Evolutionary conservation across 2,888 invertebrate genomes (phyloP), one percentile per base, ranked within the genome.

Genomic region (Agonopterix subpropinquella): DNA sequence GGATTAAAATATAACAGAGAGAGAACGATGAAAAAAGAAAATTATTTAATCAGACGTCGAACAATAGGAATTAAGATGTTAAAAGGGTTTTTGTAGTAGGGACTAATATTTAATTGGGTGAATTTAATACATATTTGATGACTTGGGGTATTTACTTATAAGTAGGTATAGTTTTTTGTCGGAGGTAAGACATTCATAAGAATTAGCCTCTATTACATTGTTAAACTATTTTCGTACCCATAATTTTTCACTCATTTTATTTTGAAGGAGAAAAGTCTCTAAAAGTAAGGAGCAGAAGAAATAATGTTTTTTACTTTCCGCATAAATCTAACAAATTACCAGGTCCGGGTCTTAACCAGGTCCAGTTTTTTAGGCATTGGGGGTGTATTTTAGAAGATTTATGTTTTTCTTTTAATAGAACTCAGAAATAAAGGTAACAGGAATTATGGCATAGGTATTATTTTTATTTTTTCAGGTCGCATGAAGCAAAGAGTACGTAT

Each of bases 301-400:
- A 50, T 50, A 13, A 54, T 48, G 50, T 50, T 46, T 43, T 43
- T 15, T 51, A 43, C 49, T 51, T 52, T 42, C 36, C 45, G 18
- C 46, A 51, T 55, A 55, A 55, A 55, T 55, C 55, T 47, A 8
- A 10, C 39, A 45, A 51, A 55, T 51, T 53, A 55, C 41, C 28
- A 4, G n/a, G 9, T 13, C 15, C 28, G 28, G n/a, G 9, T 13
- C 15, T 8, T 8, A 43, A 8, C 8, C 28, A 1, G 28, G 41
- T 36, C 11, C 47, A 42, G 42, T 42, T 42, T 42, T 11, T 11
- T 11, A 13, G 42, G 13, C 10, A 11, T 42, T 42, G 8, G 13
- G 42, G 11, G 39, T 11, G 7, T 42, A 42, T 42, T 42, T 11
- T 13, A 11, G 8, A 11, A 42, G 42, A 42, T 42, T 42, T 42